Percentiles rank a stretch among this genome's conserved stretches.
phyloP scores from a whole-genome alignment of 2,888 invertebrate species.

The Ophion slaviceki region DNA sequence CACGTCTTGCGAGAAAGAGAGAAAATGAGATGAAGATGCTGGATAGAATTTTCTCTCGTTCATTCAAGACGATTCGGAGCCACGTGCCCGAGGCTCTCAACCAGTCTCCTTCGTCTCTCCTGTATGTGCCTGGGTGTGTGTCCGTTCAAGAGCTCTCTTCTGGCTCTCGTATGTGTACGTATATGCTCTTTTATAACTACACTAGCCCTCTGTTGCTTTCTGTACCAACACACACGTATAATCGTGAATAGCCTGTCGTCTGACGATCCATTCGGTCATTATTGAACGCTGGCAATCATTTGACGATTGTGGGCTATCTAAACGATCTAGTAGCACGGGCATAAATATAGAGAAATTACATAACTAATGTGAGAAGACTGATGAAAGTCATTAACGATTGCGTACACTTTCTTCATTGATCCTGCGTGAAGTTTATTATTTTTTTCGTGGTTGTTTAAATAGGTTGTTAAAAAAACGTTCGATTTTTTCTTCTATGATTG shows the following conservation, averaged over 20 bases:
- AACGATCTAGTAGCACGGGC: conserved; percentile 22
- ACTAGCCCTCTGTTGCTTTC: conserved; percentile 26
- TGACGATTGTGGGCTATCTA: conserved; percentile 60
- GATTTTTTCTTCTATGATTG: too few species aligned
- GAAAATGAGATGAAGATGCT: conserved; percentile 38
- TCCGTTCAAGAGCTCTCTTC: conserved; percentile 20
- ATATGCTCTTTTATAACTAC: conserved; percentile 3
- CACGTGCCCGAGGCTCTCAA: conserved; percentile 82
- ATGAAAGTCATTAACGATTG: conserved; percentile 10
- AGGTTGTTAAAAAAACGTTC: too few species aligned
- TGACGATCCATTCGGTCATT: conserved; percentile 51
- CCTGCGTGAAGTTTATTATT: background rate
- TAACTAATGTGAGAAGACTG: background rate
- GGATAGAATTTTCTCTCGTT: conserved; percentile 66
- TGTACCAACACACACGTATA: conserved; percentile 3
- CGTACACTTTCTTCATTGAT: background rate
- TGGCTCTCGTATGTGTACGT: background rate
- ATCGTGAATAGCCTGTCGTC: conserved; percentile 55
- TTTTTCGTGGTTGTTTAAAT: background rate
- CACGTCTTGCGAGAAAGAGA: background rate
- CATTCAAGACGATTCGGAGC: conserved; percentile 80
- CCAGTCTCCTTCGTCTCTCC: conserved; percentile 66
- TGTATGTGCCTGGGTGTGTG: background rate
- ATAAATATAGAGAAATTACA: background rate
- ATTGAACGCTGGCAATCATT: conserved; percentile 49